Percentiles rank a stretch among this genome's conserved stretches.
phyloP scores from a whole-genome alignment of 2,888 invertebrate species.

The Drosophila algonquin region DNA sequence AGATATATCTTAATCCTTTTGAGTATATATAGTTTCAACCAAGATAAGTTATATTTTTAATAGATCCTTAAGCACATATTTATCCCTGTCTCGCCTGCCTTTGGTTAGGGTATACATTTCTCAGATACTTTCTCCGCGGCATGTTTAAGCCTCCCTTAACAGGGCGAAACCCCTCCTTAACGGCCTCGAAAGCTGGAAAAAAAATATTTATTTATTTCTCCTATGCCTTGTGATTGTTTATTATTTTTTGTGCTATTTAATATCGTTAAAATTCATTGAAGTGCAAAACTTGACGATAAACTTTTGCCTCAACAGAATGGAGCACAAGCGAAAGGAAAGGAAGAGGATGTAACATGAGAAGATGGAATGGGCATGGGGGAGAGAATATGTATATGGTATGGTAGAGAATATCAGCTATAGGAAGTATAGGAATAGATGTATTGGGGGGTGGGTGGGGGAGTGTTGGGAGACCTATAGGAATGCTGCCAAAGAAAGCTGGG shows the following conservation, averaged over 20 bases:
- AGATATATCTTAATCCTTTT: background rate
- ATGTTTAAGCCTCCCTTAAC: background rate
- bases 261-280: conserved; percentile 63
- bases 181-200: background rate
- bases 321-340: background rate
- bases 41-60: no score
- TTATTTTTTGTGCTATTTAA: conserved; percentile 47
- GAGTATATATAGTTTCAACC: no score
- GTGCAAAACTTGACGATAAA: conserved; percentile 75
- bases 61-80: no score
- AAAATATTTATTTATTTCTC: background rate
- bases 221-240: conserved; percentile 25
- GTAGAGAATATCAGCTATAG: background rate
- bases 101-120: no score
- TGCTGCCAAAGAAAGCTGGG: conserved; percentile 51
- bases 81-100: no score
- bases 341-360: background rate
- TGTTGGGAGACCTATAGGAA: no score
- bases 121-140: background rate
- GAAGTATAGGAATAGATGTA: background rate
- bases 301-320: conserved; percentile 37
- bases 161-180: conserved; percentile 9
- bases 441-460: no score
- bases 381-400: background rate
- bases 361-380: background rate